A percentile compares a stretch with the other conserved stretches of the same genome.
Evolutionary conservation across 2,797 vertebrate species (phyloP).

Genomic region (Lateolabrax maculatus): DNA sequence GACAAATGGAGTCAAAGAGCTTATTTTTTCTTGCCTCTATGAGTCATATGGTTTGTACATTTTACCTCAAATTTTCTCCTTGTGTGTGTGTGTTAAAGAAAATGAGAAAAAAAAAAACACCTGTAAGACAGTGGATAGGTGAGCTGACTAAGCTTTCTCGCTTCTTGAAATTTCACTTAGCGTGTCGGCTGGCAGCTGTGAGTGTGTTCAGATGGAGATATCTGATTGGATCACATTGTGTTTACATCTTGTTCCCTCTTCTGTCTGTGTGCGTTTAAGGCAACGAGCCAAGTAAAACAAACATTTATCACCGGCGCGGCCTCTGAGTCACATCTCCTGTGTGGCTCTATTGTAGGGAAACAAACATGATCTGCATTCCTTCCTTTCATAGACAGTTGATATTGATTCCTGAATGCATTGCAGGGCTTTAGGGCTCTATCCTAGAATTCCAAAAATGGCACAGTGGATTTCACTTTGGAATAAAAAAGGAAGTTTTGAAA

Average conservation of each 20-base stretch:
- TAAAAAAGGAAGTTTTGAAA: constrained; percentile 10
- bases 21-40: constrained; percentile 9
- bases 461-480: constrained; percentile 29
- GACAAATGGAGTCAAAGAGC: constrained; percentile 32
- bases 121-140: constrained; percentile 28
- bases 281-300: constrained; percentile 71
- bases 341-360: constrained; percentile 61
- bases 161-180: constrained; percentile 20
- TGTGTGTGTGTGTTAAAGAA: constrained; percentile 22
- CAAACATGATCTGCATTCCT: constrained; percentile 69
- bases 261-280: constrained; percentile 47
- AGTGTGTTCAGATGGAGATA: constrained; percentile 24
- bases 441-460: constrained; percentile 43
- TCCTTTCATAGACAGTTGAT: constrained; percentile 48
- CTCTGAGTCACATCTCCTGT: constrained; percentile 68
- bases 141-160: constrained; percentile 26
- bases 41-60: constrained; percentile 45
- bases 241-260: constrained; percentile 37
- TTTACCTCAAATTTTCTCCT: not conserved
- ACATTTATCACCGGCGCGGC: constrained; percentile 53
- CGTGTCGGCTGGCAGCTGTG: constrained; percentile 16
- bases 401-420: constrained; percentile 58
- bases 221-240: constrained; percentile 44
- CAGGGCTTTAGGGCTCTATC: constrained; percentile 41
- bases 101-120: constrained; percentile 15